Base-by-base conservation (phyloP, 1,140 invertebrate species). In the Ostrea edulis region DNA sequence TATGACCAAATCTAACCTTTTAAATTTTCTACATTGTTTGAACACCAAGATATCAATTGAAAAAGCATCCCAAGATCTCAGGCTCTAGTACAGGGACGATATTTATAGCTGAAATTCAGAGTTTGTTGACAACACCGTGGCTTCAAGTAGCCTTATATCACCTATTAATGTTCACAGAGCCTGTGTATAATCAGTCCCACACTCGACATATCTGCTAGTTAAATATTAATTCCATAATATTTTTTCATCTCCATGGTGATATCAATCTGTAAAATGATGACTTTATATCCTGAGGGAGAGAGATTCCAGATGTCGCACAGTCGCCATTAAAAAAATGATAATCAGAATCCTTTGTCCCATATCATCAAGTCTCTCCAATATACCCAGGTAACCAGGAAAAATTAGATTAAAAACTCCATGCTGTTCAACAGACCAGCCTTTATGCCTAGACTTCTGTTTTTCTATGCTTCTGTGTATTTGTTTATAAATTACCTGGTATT, bases 211-310 rank as follows among this genome's bases (percentile, higher is more conserved):
- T 77, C 68, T 29, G 68, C 25, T 77, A 35, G 25, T 77, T 77
- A 35, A 35, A 77, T 77, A 77, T 77, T 35, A 77, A 77, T 77
- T 77, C 68, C 68, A 77, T 35, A 77, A 77, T 77, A 77, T 77
- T 77, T 77, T 77, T 77, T 77, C 55, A 77, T 77, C 68, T 29
- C 68, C 68, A 77, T 77, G 68, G 68, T 14, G 29, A 77, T 77
- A 77, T 77, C 68, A 77, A 29, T 77, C 55, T 62, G 25, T 77
- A 8, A 29, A 35, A 77, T 77, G 68, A 77, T 77, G 68, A 29
- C 22, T 12, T 77, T 77, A 8, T 29, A 35, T 29, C 68, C 68
- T 14, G 12, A 29, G 25, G 68, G 68, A 29, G 68, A 35, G 25
- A 29, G 29, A 77, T 17, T 14, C 25, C 68, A 77, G 68, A 77